These are phyloP conservation scores for Dermatophagoides farinae DNA, from an alignment of 1,140 invertebrate species.

Conservation along the genomic window DNA sequence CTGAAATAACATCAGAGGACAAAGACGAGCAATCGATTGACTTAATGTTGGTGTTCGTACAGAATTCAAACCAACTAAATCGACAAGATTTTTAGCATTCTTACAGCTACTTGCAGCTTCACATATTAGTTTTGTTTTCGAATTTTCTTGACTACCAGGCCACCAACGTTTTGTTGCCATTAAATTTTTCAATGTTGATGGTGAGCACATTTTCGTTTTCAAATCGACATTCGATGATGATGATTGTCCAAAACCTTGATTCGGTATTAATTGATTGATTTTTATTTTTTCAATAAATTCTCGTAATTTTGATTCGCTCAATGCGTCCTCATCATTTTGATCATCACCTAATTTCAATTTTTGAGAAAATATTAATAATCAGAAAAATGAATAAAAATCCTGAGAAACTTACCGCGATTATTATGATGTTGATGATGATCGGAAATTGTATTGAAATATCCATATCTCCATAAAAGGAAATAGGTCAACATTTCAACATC, in stretches of 20 bases:
- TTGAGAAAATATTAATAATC: not conserved
- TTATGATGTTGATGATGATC: not conserved
- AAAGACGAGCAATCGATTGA: constrained; percentile 12
- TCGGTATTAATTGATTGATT: not conserved
- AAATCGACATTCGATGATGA: not conserved
- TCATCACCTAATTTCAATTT: not conserved
- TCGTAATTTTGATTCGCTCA: constrained; percentile 5
- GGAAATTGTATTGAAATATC: constrained; percentile 1
- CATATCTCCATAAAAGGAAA: constrained; percentile 8
- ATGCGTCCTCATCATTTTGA: not conserved
- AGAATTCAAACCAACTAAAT: constrained; percentile 7
- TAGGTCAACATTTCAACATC: constrained; percentile 13
- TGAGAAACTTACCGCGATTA: not conserved
- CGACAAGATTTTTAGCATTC: constrained; percentile 5
- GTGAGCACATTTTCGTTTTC: not conserved
- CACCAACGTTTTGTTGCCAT: not conserved
- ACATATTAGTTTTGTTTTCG: constrained; percentile 4
- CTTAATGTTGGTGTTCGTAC: not conserved
- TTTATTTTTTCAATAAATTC: constrained; percentile 10
- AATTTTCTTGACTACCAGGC: not conserved
- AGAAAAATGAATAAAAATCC: not conserved
- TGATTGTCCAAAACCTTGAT: not conserved
- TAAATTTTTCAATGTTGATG: not conserved
- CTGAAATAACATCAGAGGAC: constrained; percentile 16
- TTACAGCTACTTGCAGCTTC: constrained; percentile 2